Evolutionary conservation across 2,888 invertebrate genomes (phyloP).

Genomic region (Caenorhabditis japonica): DNA sequence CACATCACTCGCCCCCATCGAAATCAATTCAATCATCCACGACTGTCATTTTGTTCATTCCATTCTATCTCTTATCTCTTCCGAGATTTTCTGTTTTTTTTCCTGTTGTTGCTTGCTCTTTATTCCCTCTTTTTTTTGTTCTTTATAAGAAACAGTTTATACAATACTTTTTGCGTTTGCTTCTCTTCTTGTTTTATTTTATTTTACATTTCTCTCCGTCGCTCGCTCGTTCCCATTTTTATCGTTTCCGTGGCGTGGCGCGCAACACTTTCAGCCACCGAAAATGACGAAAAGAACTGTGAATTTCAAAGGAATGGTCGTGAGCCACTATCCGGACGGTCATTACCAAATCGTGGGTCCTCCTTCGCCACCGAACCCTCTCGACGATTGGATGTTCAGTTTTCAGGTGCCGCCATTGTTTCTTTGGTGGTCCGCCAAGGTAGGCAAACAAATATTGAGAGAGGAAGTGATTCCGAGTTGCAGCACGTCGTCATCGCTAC

Average conservation of each 20-base stretch:
- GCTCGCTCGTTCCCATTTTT: no score
- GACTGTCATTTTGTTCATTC: neutral
- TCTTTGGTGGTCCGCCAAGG: slow-evolving; percentile 19
- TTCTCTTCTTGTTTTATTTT: no score
- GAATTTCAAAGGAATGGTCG: slow-evolving; percentile 24
- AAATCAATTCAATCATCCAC: no score
- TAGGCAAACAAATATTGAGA: neutral
- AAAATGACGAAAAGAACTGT: slow-evolving; percentile 8
- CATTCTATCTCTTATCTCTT: neutral
- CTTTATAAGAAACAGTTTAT: no score
- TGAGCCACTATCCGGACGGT: slow-evolving; percentile 22
- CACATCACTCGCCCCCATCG: no score
- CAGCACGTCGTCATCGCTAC: slow-evolving; percentile 6
- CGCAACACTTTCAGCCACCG: no score
- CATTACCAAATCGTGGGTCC: slow-evolving; percentile 13
- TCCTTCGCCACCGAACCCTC: neutral
- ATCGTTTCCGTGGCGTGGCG: no score
- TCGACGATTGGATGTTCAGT: neutral
- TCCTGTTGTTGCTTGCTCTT: no score
- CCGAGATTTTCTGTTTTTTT: no score
- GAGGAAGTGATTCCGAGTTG: neutral
- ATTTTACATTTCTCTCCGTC: no score
- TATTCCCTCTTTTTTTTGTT: no score
- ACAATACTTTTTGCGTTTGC: no score
- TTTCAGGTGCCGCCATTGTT: slow-evolving; percentile 19